Conservation (phyloP, 2,113 vertebrate species). For the Hypomesus transpacificus region DNA sequence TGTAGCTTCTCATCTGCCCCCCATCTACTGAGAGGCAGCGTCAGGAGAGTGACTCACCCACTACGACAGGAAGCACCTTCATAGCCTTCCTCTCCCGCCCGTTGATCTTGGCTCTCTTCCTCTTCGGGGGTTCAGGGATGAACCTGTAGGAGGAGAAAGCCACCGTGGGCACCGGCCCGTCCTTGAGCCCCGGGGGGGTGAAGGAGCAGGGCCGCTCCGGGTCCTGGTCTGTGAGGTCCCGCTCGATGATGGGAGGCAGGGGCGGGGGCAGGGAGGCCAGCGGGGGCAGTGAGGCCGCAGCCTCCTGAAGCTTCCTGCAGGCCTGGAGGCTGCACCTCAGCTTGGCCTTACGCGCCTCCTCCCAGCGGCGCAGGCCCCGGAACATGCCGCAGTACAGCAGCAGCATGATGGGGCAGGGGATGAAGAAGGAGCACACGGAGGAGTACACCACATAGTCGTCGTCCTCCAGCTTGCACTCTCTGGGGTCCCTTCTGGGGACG, state of each 20-base stretch:
- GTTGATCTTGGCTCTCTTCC: conserved; percentile 81
- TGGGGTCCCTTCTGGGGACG: conserved; percentile 76
- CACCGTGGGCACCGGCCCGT: conserved; percentile 58
- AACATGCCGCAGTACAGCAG: conserved; percentile 94
- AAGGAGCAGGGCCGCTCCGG: conserved; percentile 17
- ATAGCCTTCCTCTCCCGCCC: conserved; percentile 90
- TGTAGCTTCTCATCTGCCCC: too few species aligned
- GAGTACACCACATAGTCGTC: conserved; percentile 87
- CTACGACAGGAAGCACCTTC: conserved; percentile 89
- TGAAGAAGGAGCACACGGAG: conserved; percentile 94
- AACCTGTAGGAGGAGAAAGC: conserved; percentile 71
- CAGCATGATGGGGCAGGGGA: conserved; percentile 93
- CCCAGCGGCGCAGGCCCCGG: conserved; percentile 84
- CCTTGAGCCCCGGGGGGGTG: conserved; percentile 48
- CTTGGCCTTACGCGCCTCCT: conserved; percentile 80
- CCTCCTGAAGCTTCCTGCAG: conserved; percentile 66
- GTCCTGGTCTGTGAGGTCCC: conserved; percentile 37
- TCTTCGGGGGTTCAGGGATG: conserved; percentile 45
- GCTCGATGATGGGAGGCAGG: conserved; percentile 61
- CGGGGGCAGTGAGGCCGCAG: conserved; percentile 52
- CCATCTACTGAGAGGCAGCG: too few species aligned
- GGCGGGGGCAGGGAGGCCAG: conserved; percentile 58
- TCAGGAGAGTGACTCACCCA: conserved; percentile 75
- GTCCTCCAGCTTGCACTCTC: conserved; percentile 86
- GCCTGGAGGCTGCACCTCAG: conserved; percentile 73